Evolutionary conservation across 23 tunicate species (phyloP), one percentile per base, ranked within the genome.

Genomic region (Phallusia fumigata): DNA sequence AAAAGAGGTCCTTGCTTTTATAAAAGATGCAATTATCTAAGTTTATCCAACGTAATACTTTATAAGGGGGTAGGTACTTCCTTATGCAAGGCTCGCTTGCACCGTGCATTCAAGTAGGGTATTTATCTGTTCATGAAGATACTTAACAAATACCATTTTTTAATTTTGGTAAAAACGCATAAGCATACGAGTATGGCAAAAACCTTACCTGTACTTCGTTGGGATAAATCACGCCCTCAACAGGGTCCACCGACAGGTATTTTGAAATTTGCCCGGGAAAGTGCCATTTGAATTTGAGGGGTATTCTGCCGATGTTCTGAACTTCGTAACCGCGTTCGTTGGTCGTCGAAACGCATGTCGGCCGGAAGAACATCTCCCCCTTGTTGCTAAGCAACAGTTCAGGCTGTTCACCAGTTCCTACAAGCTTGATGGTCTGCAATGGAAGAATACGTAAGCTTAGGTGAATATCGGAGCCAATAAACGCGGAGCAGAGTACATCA

Each of bases 371-470:
- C 51, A 94, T 50, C 31, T 94, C 98, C 5, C 94, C 90, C 32
- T 47, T 52, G 81, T 94, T 94, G 79, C 91, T 51, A 52, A 94
- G 84, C 82, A 89, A 72, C 50, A 89, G 53, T 44, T 86, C 91
- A 52, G 98, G 90, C 58, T 94, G 87, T 76, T 94, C 98, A 13
- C 90, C 91, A 65, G 98, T 81, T 10, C 94, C 98, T 32, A 86
- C 58, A 13, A 94, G 81, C 16, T 80, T 49, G 19, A 91, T 24
- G 34, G 80, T 79, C 96, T 91, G 74, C 0, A 64, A 30, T 51
- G 58, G 18, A 51, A 51, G 18, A 13, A 51, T 51, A 18, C 58
- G 18, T 51, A 13, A 15, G 18, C 18, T 51, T 51, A n/a, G n/a
- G n/a, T n/a, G n/a, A n/a, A n/a, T n/a, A n/a, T n/a, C n/a, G n/a